These are phyloP conservation scores for Platygyra sinensis DNA, from an alignment of 64 coral and sea anemone genomes.

Conservation along the genomic window DNA sequence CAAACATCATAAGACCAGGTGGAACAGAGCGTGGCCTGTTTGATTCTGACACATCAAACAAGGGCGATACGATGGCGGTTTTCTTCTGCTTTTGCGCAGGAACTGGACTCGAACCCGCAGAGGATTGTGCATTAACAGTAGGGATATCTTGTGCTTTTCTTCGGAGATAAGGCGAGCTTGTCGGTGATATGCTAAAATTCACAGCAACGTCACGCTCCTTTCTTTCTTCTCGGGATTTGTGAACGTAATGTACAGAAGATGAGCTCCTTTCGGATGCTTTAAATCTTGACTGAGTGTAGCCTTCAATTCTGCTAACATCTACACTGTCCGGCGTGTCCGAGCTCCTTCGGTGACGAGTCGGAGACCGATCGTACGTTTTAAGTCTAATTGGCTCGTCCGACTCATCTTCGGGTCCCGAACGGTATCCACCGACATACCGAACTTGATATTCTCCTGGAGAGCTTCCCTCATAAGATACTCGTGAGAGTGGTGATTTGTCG, in stretches of 20 bases:
- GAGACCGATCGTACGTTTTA: constrained; percentile 51
- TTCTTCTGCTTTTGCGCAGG: constrained; percentile 66
- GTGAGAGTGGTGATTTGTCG: not conserved
- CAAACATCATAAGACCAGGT: constrained; percentile 71
- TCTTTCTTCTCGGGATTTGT: constrained; percentile 30
- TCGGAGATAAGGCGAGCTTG: constrained; percentile 32
- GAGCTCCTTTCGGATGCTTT: constrained; percentile 25
- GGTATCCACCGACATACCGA: constrained; percentile 68
- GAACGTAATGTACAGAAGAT: constrained; percentile 24
- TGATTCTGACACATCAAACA: constrained; percentile 54
- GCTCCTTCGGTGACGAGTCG: constrained; percentile 33
- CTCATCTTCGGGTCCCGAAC: no score
- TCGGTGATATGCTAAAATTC: constrained; percentile 54
- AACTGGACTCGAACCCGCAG: constrained; percentile 14
- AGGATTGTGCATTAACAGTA: constrained; percentile 6
- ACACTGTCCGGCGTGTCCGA: constrained; percentile 20
- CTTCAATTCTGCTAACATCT: not conserved
- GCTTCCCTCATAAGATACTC: constrained; percentile 44
- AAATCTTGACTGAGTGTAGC: constrained; percentile 2
- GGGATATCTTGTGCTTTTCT: constrained; percentile 52
- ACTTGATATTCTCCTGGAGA: constrained; percentile 32
- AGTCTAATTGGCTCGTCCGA: constrained; percentile 18
- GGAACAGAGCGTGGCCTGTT: constrained; percentile 64
- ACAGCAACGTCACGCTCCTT: not conserved
- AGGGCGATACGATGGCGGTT: constrained; percentile 85